Percentiles rank a stretch among this genome's conserved stretches.
Evolutionary conservation across 2,888 invertebrate genomes (phyloP).

Genomic region (Drosophila engyochracea): DNA sequence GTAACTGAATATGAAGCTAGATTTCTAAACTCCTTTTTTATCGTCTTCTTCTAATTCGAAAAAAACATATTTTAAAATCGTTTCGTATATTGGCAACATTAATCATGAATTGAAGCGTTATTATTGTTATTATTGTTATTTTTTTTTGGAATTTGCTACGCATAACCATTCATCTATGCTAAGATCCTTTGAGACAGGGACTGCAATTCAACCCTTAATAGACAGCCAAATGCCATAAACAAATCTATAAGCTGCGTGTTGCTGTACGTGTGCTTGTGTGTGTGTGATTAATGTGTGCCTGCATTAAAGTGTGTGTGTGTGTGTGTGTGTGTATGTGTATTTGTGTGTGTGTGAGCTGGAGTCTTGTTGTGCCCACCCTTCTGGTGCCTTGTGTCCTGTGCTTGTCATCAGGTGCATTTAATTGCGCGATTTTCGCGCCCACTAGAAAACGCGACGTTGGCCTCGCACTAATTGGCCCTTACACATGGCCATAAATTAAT

Average conservation of each 20-base stretch:
- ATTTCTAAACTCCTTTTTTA: neutral
- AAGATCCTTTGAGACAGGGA: constrained; percentile 33
- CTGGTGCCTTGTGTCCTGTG: constrained; percentile 16
- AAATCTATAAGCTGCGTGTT: constrained; percentile 48
- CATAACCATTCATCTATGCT: constrained; percentile 32
- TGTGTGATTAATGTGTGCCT: constrained; percentile 71
- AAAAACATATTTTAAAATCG: neutral
- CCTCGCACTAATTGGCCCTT: constrained; percentile 75
- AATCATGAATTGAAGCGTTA: constrained; percentile 19
- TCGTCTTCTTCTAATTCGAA: neutral
- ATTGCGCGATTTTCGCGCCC: constrained; percentile 82
- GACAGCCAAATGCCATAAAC: constrained; percentile 58
- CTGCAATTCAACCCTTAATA: constrained; percentile 57
- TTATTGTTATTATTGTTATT: constrained; percentile 10
- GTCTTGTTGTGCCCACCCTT: constrained; percentile 13
- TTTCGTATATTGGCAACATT: constrained; percentile 6
- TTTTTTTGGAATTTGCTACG: constrained; percentile 3
- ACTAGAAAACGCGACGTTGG: constrained; percentile 57
- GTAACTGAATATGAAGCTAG: neutral
- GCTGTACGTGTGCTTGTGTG: constrained; percentile 28
- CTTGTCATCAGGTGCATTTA: constrained; percentile 83
- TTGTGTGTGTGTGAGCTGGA: constrained; percentile 10
- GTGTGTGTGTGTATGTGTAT: constrained; percentile 49
- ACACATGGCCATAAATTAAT: constrained; percentile 80
- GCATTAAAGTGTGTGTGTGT: constrained; percentile 47